Conservation (phyloP, 2,888 invertebrate species). For the Callinectes sapidus region DNA sequence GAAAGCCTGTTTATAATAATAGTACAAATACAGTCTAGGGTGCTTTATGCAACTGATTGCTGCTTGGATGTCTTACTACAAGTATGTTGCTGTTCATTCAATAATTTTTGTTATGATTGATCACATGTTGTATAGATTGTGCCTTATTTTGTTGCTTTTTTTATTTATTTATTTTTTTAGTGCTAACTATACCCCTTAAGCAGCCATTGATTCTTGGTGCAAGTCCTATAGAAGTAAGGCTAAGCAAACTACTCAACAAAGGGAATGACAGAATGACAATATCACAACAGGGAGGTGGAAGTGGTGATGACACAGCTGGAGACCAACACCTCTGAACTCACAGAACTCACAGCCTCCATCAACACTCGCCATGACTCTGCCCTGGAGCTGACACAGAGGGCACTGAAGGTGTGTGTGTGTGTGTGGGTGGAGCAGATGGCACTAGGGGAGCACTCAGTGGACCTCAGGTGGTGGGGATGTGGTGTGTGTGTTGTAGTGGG, state of each 20-base stretch:
- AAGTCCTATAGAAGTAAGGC: no score
- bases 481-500: neutral
- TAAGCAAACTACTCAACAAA: neutral
- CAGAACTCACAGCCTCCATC: constrained; percentile 53
- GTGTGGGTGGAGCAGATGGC: neutral
- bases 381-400: constrained; percentile 61
- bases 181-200: no score
- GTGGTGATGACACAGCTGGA: constrained; percentile 67
- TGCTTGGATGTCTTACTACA: no score
- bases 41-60: no score
- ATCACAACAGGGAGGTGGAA: constrained; percentile 57
- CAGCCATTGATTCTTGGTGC: no score
- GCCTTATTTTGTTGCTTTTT: no score
- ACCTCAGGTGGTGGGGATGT: neutral
- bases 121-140: no score
- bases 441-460: neutral
- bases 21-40: no score
- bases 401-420: constrained; percentile 58
- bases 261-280: neutral
- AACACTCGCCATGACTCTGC: constrained; percentile 64
- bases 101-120: no score
- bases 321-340: constrained; percentile 58
- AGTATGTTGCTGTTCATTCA: no score
- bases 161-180: no score
- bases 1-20: no score